Evolutionary conservation across 2,113 vertebrate species (phyloP), one percentile per base, ranked within the genome.

Genomic region (Sarotherodon lohbergeri): DNA sequence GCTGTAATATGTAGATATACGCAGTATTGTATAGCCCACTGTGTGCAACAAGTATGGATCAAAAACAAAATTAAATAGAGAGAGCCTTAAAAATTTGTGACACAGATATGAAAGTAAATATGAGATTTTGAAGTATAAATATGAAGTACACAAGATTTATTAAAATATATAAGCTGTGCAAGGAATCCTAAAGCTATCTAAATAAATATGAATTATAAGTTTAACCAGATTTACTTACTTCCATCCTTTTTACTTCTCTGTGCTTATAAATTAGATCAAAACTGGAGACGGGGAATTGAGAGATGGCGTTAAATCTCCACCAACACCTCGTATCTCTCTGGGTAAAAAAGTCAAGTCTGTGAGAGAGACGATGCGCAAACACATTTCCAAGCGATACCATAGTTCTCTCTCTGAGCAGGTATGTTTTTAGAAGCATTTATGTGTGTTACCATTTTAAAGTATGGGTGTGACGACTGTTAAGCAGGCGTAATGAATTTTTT

Each of bases 291-390:
- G 95, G 80, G 94, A 95, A 61, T 94, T 96, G 90, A 97, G 96
- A 90, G 98, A 97, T 79, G 93, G 96, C 6, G 94, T 97, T 46
- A 98, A 97, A 90, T 99, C 98, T n/a, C 98, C 98, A 1, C 94
- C 96, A 10, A 95, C 96, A 3, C 97, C 98, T 41, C 97, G 97
- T 24, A 98, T 98, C 82, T 99, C 98, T 82, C 95, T 99, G 41
- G 98, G 98, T 43, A 99, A 97, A 95, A 99, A 99, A 88, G 98
- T 99, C 92, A 99, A 98, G 87, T 99, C 98, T 1, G 98, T 99
- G 89, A 98, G 98, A 91, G 98, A 99, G 88, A 99, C 98, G 0
- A 98, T 99, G 98, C 98, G 97, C 94, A 99, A 98, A 91, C 98
- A 97, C 92, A 99, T 99, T 94, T 98, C 98, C 78, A 99, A 98